Evolutionary conservation across 1,140 invertebrate species (phyloP).

Genomic region (Neodiprion fabricii): DNA sequence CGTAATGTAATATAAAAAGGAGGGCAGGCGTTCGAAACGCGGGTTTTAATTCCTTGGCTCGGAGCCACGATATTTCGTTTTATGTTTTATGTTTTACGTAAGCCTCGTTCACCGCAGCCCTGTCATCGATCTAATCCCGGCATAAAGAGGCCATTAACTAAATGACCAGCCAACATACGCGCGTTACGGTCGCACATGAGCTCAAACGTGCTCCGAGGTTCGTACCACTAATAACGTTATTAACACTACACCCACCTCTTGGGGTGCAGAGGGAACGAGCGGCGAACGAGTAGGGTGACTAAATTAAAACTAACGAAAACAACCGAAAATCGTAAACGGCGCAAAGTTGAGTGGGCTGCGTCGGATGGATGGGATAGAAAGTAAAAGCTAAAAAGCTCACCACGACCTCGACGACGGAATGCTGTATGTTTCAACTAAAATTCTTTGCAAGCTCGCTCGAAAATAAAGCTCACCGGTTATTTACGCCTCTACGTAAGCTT

Average conservation of each 20-base stretch:
- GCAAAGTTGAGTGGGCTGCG: no score
- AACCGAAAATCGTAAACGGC: background rate
- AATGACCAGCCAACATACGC: background rate
- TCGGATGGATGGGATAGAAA: no score
- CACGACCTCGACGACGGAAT: no score
- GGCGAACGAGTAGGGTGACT: background rate
- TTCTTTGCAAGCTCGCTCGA: background rate
- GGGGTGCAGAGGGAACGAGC: background rate
- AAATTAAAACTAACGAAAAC: constrained; percentile 6
- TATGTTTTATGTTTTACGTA: no score
- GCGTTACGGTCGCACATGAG: background rate
- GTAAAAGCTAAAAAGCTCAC: no score
- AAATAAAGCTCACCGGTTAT: constrained; percentile 1
- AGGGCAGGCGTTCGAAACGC: no score
- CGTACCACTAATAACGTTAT: constrained; percentile 7
- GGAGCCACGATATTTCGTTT: no score
- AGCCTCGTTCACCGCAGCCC: background rate
- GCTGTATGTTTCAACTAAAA: background rate
- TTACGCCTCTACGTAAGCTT: background rate
- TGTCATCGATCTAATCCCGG: constrained; percentile 5
- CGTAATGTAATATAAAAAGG: no score
- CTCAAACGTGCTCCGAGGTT: background rate
- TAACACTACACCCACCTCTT: background rate
- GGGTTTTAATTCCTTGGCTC: no score
- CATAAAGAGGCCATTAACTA: constrained; percentile 5